Conservation (phyloP, 2,888 invertebrate species). For the Copidosoma aretas region DNA sequence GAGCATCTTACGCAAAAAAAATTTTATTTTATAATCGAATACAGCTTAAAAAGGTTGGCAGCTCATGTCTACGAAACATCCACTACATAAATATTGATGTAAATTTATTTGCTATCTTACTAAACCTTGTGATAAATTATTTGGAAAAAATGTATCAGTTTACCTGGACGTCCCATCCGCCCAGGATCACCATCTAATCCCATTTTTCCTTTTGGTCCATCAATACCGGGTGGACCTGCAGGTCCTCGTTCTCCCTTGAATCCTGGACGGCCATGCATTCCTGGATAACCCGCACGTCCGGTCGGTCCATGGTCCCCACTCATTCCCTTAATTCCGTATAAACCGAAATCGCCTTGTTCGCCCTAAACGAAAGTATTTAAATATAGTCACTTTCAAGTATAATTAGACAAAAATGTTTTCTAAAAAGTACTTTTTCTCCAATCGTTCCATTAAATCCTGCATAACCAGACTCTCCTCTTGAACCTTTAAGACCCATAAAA, state of each 20-base stretch:
- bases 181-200: slow-evolving; percentile 64
- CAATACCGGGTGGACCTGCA: slow-evolving; percentile 59
- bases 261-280: slow-evolving; percentile 64
- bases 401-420: not conserved
- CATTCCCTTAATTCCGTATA: slow-evolving; percentile 69
- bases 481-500: slow-evolving; percentile 47
- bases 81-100: too few relatives aligned
- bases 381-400: not conserved
- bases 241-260: slow-evolving; percentile 64
- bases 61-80: too few relatives aligned
- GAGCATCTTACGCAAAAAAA: too few relatives aligned
- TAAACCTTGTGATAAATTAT: too few relatives aligned
- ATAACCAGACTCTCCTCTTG: slow-evolving; percentile 58
- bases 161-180: slow-evolving; percentile 65
- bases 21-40: too few relatives aligned
- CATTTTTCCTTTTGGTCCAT: slow-evolving; percentile 60
- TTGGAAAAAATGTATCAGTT: not conserved
- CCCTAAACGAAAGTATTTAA: slow-evolving; percentile 48
- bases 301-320: slow-evolving; percentile 66
- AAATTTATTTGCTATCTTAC: too few relatives aligned
- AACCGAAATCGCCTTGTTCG: slow-evolving; percentile 58
- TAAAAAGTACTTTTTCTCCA: slow-evolving; percentile 58
- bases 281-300: slow-evolving; percentile 52
- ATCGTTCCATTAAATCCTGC: slow-evolving; percentile 58
- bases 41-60: too few relatives aligned